phyloP scores from a whole-genome alignment of 2,888 invertebrate genomes.

The Acronicta psi region DNA sequence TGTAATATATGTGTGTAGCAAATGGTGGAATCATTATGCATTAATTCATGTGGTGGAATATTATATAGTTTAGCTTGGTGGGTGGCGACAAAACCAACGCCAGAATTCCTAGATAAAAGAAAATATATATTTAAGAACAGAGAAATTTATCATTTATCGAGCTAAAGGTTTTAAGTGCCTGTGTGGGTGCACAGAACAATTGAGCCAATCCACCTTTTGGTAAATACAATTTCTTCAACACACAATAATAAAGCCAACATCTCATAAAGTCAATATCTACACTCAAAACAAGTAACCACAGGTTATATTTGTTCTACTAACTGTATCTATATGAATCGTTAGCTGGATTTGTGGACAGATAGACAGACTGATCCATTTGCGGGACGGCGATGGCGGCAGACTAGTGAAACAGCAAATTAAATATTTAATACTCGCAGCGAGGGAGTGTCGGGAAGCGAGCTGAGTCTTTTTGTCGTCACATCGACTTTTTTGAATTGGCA shows the following conservation, averaged over 20 bases:
- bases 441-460: constrained; percentile 60
- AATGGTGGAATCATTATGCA: too few relatives aligned
- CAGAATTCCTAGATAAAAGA: too few relatives aligned
- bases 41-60: too few relatives aligned
- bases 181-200: too few relatives aligned
- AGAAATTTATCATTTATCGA: too few relatives aligned
- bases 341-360: constrained; percentile 40
- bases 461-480: constrained; percentile 48
- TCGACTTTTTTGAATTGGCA: constrained; percentile 35
- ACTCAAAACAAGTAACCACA: neutral
- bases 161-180: too few relatives aligned
- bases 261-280: neutral
- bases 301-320: constrained; percentile 9
- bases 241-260: constrained; percentile 4
- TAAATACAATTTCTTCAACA: neutral
- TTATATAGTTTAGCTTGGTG: too few relatives aligned
- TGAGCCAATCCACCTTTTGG: too few relatives aligned
- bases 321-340: constrained; percentile 35
- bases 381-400: constrained; percentile 50
- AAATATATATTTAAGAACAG: too few relatives aligned
- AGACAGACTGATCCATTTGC: constrained; percentile 70
- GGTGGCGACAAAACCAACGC: too few relatives aligned
- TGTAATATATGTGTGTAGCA: too few relatives aligned
- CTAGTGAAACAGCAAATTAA: constrained; percentile 68
- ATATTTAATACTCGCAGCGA: constrained; percentile 71